Percentiles rank a stretch among this genome's conserved stretches.
phyloP scores from a whole-genome alignment of 2,113 vertebrate species.

The Microtus richardsoni region DNA sequence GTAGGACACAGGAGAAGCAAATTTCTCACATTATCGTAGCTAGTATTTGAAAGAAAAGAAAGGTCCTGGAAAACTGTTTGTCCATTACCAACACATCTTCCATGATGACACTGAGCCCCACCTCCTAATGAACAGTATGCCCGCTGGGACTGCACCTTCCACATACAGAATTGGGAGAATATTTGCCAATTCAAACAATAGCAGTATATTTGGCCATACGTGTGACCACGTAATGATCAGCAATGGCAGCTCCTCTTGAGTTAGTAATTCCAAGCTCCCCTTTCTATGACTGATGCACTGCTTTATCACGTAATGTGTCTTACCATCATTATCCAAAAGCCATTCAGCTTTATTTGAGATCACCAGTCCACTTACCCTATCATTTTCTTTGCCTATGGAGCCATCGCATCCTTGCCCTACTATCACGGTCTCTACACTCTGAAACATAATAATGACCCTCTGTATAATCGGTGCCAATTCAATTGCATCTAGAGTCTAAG shows the following conservation, averaged over 20 bases:
- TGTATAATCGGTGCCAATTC: background rate
- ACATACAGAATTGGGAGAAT: background rate
- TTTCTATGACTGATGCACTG: background rate
- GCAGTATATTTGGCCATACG: background rate
- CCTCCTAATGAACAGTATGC: fast-evolving
- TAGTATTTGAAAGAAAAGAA: background rate
- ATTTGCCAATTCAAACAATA: background rate
- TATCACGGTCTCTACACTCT: background rate
- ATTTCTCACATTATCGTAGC: too few relatives aligned
- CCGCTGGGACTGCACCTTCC: background rate
- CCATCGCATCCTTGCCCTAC: background rate
- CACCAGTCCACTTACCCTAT: background rate
- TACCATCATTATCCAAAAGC: background rate
- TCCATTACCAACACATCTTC: background rate
- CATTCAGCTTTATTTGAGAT: background rate
- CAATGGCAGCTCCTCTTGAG: background rate
- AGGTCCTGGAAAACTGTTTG: too few relatives aligned
- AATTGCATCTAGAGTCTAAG: background rate
- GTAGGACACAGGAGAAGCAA: too few relatives aligned
- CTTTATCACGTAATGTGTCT: background rate
- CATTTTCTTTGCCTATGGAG: background rate
- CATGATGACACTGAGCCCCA: too few relatives aligned
- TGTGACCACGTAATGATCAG: background rate
- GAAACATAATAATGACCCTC: background rate
- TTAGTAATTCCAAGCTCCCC: background rate